phyloP scores from a whole-genome alignment of 2,113 vertebrate species.

The Myrmecophaga tridactyla region DNA sequence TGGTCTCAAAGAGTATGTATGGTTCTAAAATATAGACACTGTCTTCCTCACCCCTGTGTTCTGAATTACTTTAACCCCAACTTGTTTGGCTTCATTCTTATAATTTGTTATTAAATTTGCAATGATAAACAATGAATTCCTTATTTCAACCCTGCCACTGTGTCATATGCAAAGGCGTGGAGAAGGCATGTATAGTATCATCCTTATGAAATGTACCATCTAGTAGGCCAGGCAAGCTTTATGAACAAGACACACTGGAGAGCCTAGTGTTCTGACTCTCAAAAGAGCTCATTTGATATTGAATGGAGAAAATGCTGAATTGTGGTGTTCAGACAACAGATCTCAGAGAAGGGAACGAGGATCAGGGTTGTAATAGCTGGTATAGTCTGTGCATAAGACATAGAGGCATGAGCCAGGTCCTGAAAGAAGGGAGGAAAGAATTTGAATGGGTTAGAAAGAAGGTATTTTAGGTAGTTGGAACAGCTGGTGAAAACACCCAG shows the following conservation, averaged over 20 bases:
- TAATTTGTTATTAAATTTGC: not conserved
- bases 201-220: slow-evolving; percentile 6
- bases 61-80: no score
- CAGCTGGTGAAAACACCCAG: not conserved
- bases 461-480: not conserved
- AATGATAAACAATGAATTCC: not conserved
- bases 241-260: not conserved
- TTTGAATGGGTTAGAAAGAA: not conserved
- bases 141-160: not conserved
- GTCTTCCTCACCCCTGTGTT: no score
- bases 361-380: not conserved
- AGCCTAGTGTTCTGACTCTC: not conserved
- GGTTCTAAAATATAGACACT: no score
- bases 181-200: not conserved
- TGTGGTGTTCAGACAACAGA: not conserved
- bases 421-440: not conserved
- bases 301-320: not conserved
- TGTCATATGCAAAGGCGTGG: not conserved
- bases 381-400: not conserved
- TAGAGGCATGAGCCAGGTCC: not conserved
- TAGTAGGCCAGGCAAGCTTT: not conserved
- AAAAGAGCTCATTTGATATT: not conserved
- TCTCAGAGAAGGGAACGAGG: not conserved
- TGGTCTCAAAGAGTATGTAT: no score
- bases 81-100: no score